These are phyloP conservation scores for Phataginus tetradactyla DNA, from an alignment of 2,797 vertebrate genomes.

Conservation along the genomic window DNA sequence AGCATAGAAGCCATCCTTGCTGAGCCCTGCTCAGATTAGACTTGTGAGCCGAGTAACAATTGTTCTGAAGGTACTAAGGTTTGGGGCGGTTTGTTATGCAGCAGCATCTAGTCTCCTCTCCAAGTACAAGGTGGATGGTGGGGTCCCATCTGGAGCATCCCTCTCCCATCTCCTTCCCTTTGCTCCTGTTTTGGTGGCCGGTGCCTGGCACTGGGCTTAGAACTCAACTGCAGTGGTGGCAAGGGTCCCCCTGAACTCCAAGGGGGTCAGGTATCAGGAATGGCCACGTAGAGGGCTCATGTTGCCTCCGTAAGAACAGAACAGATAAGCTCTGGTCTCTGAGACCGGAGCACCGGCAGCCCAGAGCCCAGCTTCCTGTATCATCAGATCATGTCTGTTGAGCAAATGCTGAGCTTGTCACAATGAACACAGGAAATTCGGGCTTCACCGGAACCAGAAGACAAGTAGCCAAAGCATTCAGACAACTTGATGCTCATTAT, in stretches of 20 bases:
- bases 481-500: background rate
- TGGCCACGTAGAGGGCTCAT: background rate
- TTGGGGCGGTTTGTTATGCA: background rate
- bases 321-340: background rate
- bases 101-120: background rate
- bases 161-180: background rate
- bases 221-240: background rate
- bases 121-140: fast-evolving
- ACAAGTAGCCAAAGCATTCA: background rate
- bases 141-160: background rate
- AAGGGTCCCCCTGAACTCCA: background rate
- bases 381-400: background rate
- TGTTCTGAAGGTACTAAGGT: background rate
- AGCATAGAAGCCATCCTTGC: background rate
- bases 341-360: background rate
- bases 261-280: background rate
- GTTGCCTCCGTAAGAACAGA: background rate
- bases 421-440: fast-evolving
- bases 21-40: background rate
- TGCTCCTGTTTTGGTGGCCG: background rate
- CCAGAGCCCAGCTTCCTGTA: background rate
- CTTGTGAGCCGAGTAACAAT: background rate
- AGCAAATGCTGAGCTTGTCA: background rate
- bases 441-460: background rate
- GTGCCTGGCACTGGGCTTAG: background rate